phyloP scores from a whole-genome alignment of 2,113 vertebrate genomes.

The Anarhynchus alexandrinus region DNA sequence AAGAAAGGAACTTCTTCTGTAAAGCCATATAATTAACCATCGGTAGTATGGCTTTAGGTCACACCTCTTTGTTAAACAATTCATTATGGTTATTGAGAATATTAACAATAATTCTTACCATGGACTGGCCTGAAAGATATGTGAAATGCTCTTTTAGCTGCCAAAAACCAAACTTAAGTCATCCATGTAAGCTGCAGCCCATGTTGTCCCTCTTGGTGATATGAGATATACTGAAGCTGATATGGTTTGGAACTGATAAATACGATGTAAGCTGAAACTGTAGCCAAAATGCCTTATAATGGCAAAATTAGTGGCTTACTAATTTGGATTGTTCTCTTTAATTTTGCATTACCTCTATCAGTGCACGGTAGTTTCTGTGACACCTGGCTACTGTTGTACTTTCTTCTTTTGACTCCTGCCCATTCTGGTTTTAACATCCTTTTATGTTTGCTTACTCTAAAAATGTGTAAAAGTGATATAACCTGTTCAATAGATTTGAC shows the following conservation, averaged over 20 bases:
- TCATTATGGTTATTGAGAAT: not conserved
- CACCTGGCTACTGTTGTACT: not conserved
- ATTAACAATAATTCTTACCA: not conserved
- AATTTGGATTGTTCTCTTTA: not conserved
- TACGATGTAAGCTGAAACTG: not conserved
- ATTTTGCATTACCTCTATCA: not conserved
- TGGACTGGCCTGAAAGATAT: not conserved
- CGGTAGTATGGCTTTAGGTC: not conserved
- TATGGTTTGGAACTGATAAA: not conserved
- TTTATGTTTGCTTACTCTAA: not conserved
- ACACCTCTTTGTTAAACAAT: not conserved
- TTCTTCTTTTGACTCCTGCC: rapidly evolving
- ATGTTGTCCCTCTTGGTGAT: not conserved
- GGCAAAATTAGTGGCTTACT: not conserved
- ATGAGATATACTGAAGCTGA: not conserved
- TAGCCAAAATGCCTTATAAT: not conserved
- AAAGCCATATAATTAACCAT: not conserved
- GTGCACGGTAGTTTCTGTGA: not conserved
- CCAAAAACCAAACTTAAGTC: not conserved
- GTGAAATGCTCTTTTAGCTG: not conserved
- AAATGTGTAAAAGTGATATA: not conserved
- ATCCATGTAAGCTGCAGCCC: not conserved
- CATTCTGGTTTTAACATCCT: not conserved
- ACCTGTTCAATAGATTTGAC: not conserved
- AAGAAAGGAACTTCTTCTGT: not conserved